Evolutionary conservation across 2,888 invertebrate species (phyloP).

Genomic region (Rapana venosa): DNA sequence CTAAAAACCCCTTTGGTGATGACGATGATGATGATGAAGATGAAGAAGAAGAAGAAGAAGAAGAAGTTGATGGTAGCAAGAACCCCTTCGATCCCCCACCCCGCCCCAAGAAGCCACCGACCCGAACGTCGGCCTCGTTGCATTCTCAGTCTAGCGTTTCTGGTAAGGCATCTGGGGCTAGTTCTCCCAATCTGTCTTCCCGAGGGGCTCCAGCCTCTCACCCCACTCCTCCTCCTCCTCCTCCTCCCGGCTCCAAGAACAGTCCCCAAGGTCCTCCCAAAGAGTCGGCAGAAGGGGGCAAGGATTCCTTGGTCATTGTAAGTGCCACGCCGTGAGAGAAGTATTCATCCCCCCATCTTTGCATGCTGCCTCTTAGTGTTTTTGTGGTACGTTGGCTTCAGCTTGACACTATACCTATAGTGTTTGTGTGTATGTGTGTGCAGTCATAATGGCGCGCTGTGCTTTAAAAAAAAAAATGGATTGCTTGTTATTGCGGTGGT

Average conservation of each 20-base stretch:
- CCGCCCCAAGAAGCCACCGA: constrained; percentile 48
- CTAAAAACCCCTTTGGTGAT: constrained; percentile 37
- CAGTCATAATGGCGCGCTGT: background rate
- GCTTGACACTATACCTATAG: background rate
- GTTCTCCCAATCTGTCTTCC: constrained; percentile 47
- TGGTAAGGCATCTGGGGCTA: constrained; percentile 45
- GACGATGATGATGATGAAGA: constrained; percentile 47
- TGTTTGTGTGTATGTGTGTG: background rate
- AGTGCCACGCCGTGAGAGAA: constrained; percentile 41
- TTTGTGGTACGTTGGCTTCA: constrained; percentile 6
- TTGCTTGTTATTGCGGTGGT: background rate
- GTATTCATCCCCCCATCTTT: background rate
- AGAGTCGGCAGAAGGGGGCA: constrained; percentile 24
- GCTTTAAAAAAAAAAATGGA: background rate
- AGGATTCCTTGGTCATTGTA: constrained; percentile 51
- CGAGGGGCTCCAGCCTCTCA: constrained; percentile 44
- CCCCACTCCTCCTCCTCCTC: constrained; percentile 52
- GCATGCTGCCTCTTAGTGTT: background rate
- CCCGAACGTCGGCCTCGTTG: constrained; percentile 49
- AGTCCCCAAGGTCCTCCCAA: constrained; percentile 27
- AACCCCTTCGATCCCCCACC: constrained; percentile 40
- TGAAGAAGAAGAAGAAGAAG: constrained; percentile 50
- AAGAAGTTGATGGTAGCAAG: constrained; percentile 38
- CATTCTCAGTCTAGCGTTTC: background rate
- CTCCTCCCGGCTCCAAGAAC: constrained; percentile 46